Conservation (phyloP, 2,113 vertebrate species). For the Aspiorhynchus laticeps region DNA sequence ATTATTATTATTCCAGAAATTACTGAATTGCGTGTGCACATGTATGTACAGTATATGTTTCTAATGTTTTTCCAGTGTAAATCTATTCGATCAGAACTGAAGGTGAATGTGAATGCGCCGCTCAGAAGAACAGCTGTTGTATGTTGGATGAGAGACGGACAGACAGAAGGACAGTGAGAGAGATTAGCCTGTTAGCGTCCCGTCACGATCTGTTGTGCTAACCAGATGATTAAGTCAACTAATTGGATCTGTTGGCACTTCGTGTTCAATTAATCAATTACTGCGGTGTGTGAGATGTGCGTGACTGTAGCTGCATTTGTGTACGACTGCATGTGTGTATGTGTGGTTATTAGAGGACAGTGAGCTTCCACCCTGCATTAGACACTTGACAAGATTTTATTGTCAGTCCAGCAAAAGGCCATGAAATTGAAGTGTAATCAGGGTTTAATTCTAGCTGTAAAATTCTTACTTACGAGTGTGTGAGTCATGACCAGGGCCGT, state of each 20-base stretch:
- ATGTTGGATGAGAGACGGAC: not conserved
- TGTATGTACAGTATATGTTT: not conserved
- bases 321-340: constrained; percentile 3
- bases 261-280: constrained; percentile 73
- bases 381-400: constrained; percentile 56
- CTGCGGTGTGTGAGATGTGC: constrained; percentile 37
- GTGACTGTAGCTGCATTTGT: not conserved
- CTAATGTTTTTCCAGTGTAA: not conserved
- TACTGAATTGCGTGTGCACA: not conserved
- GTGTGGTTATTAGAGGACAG: constrained; percentile 40
- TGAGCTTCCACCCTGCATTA: constrained; percentile 12
- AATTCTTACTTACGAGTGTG: constrained; percentile 29
- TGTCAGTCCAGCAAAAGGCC: constrained; percentile 66
- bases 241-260: constrained; percentile 71
- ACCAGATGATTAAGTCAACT: constrained; percentile 62
- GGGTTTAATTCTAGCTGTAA: constrained; percentile 73
- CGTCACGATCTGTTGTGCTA: constrained; percentile 42
- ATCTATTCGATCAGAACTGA: not conserved
- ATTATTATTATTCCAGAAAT: not conserved
- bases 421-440: constrained; percentile 78
- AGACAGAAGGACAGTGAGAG: constrained; percentile 27
- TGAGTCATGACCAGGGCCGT: not conserved
- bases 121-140: not conserved
- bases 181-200: constrained; percentile 19
- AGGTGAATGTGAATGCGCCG: not conserved